A percentile compares a stretch with the other conserved stretches of the same genome.
Conservation (phyloP, 2,888 invertebrate genomes). For the Atherix ibis region DNA sequence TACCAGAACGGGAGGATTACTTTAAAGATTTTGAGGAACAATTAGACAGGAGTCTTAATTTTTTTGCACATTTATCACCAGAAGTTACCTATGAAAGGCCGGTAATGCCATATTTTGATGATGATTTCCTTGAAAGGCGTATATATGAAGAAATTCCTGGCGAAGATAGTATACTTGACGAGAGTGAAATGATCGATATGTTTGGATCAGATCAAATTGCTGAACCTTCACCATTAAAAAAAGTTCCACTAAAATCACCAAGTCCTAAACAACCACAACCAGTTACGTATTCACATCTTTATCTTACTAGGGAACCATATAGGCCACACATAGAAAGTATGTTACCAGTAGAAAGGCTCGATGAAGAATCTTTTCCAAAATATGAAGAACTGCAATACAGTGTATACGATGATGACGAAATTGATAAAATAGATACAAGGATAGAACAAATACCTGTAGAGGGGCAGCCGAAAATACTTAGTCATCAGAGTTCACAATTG, state of each 20-base stretch:
- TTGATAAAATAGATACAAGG: background rate
- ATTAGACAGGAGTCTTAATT: slow-evolving; percentile 2
- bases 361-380: slow-evolving; percentile 2
- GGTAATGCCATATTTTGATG: too few relatives aligned
- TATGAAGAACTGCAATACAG: too few relatives aligned
- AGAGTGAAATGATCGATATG: background rate
- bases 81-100: too few relatives aligned
- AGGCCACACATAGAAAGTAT: background rate
- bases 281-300: slow-evolving; percentile 1
- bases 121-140: too few relatives aligned
- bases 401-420: background rate
- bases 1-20: slow-evolving; percentile 1
- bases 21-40: slow-evolving; percentile 6
- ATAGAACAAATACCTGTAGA: background rate
- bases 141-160: too few relatives aligned
- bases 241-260: background rate
- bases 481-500: background rate
- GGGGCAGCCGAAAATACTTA: too few relatives aligned
- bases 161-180: background rate
- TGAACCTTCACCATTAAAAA: background rate
- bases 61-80: background rate
- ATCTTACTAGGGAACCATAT: background rate
- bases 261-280: background rate
- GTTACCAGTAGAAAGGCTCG: slow-evolving; percentile 1
- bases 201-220: background rate